phyloP scores from a whole-genome alignment of 37 sponge, comb jelly and placozoan species.

The Cladorhizidae sp. region DNA sequence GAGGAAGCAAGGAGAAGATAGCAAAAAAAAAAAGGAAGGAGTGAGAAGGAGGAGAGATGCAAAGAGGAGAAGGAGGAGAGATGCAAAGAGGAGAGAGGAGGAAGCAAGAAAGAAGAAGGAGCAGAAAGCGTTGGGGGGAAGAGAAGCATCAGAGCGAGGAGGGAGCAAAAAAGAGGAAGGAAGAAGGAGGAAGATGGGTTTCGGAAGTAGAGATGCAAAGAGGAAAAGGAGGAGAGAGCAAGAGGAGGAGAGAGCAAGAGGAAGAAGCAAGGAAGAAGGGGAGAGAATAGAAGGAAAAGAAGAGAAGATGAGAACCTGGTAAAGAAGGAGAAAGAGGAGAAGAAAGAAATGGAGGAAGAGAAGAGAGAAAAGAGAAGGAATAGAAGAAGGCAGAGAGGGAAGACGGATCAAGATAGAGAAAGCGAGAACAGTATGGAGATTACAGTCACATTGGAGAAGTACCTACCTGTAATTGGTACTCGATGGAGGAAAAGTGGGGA shows the following conservation, averaged over 20 bases:
- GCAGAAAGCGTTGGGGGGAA: not conserved
- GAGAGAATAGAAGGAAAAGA: no score
- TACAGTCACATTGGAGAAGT: not conserved
- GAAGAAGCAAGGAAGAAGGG: no score
- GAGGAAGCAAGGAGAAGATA: no score
- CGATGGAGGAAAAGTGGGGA: slow-evolving; percentile 93
- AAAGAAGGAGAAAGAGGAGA: no score
- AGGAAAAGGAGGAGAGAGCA: not conserved
- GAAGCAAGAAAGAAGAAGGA: no score
- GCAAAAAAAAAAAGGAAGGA: no score
- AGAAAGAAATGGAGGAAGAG: slow-evolving; percentile 33
- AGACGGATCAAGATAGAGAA: not conserved
- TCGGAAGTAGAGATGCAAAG: not conserved
- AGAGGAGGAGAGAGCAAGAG: not conserved
- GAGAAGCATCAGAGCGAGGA: not conserved
- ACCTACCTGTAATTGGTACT: slow-evolving; percentile 94
- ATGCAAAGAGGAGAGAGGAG: no score
- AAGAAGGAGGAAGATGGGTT: no score
- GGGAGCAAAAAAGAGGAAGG: no score
- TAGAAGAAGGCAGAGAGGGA: slow-evolving; percentile 2
- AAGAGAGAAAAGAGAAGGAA: slow-evolving; percentile 25
- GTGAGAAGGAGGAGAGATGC: no score
- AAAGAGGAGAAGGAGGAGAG: no score
- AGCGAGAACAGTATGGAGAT: not conserved
- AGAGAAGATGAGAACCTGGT: no score